Base-by-base conservation (phyloP, 2,888 invertebrate species). In the Bombylius major region DNA sequence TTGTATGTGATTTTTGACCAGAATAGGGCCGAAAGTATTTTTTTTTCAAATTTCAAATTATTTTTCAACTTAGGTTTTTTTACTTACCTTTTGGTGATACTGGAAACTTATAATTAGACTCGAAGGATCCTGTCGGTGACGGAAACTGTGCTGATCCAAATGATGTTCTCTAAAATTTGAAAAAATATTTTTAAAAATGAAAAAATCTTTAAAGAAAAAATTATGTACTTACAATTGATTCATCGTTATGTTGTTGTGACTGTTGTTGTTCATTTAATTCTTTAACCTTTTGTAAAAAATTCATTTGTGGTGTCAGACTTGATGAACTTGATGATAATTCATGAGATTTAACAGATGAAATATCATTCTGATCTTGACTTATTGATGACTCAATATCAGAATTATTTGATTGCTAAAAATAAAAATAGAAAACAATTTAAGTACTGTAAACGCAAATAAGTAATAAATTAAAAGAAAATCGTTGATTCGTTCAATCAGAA, bases 321-420 rank as follows among this genome's bases (percentile, higher is more conserved):
- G 75, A 75, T 62, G 80, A 79, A 13, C 80, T 76, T 65, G 80
- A 77, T 60, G 81, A 75, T 56, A 78, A 76, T 65, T 79, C 69
- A 61, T 79, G 79, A 49, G 79, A 79, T 55, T 79, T 76, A 4
- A 74, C 71, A 34, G 80, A 78, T 39, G 80, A 78, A 64, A 77
- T 73, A 56, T 73, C 73, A 64, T 69, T 73, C 60, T 68, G 58
- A 54, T 62, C 60, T 61, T 65, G 68, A 62, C 70, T 71, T n/a
- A 45, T 14, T 60, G 63, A 64, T 36, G 69, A 64, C 64, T 73
- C 73, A 53, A 72, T 69, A 61, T 72, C 72, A 42, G 73, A 70
- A 59, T 72, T 74, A 60, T 65, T 72, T 42, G 73, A 70, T 67
- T 74, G 74, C 72, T 73, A 57, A 3, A 57, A 56, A 51, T 47